phyloP scores from a whole-genome alignment of 2,797 vertebrate genomes.

The Mus minutoides region DNA sequence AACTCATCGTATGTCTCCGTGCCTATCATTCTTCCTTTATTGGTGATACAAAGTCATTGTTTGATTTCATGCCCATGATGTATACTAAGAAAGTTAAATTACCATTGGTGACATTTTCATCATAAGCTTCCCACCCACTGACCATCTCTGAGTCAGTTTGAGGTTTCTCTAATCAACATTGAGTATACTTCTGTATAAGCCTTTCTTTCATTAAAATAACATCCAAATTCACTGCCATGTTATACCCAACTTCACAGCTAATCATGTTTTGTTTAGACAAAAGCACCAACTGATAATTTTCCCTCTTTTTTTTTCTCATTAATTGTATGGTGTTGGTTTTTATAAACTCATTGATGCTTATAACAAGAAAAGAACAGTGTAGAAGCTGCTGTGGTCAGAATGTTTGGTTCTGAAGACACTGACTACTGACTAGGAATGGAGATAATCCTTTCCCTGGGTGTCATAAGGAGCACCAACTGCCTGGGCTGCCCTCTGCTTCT shows the following conservation, averaged over 20 bases:
- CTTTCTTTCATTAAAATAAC: conserved; percentile 43
- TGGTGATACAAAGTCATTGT: not conserved
- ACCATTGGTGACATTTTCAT: not conserved
- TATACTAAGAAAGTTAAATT: conserved; percentile 44
- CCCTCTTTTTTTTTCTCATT: conserved; percentile 32
- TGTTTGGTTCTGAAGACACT: not conserved
- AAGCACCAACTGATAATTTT: conserved; percentile 41
- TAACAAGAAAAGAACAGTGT: not conserved
- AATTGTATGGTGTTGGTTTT: conserved; percentile 31
- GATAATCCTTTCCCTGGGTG: not conserved
- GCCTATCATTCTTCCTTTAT: not conserved
- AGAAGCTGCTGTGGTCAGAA: not conserved
- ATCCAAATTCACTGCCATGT: not conserved
- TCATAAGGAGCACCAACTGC: not conserved
- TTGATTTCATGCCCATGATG: conserved; percentile 10
- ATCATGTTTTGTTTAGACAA: conserved; percentile 24
- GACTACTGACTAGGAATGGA: not conserved
- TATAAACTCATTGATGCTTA: conserved; percentile 11
- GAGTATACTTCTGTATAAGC: conserved; percentile 5
- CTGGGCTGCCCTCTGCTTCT: not conserved
- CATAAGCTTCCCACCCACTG: not conserved
- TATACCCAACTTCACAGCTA: conserved; percentile 43
- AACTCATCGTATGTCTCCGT: not conserved
- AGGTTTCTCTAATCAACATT: not conserved
- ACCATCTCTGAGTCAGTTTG: conserved; percentile 46